phyloP scores from a whole-genome alignment of 2,113 vertebrate genomes.

The Pelecanus crispus region DNA sequence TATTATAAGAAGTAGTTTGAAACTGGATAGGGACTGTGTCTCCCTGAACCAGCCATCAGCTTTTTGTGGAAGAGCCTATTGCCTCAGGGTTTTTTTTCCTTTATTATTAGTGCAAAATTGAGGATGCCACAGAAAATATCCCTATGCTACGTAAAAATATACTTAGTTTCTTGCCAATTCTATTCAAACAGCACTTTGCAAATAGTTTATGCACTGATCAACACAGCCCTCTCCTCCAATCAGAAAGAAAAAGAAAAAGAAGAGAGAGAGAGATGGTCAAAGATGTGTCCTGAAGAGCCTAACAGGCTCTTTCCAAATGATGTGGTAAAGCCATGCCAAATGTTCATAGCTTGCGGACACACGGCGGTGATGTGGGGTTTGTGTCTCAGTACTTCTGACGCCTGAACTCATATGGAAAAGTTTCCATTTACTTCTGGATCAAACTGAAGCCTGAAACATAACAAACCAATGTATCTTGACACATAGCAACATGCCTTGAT shows the following conservation, averaged over 20 bases:
- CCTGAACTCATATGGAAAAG: neutral
- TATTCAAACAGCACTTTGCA: neutral
- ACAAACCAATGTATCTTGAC: neutral
- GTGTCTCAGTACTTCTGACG: neutral
- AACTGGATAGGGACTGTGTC: neutral
- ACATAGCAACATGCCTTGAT: neutral
- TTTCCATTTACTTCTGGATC: neutral
- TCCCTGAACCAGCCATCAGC: neutral
- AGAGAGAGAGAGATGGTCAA: neutral
- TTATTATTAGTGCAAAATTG: neutral
- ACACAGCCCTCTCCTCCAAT: neutral
- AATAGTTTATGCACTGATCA: neutral
- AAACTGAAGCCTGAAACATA: neutral
- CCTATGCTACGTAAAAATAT: neutral
- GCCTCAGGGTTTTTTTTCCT: neutral
- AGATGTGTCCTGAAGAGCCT: neutral
- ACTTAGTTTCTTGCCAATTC: neutral
- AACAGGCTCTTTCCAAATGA: neutral
- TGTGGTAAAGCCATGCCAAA: neutral
- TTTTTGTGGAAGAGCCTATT: neutral
- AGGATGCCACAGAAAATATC: neutral
- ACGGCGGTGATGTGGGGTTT: accelerated
- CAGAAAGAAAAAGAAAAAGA: accelerated
- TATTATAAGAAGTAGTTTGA: neutral
- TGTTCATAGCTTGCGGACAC: neutral